phyloP scores from a whole-genome alignment of 2,888 invertebrate genomes.

The Campaea margaritaria region DNA sequence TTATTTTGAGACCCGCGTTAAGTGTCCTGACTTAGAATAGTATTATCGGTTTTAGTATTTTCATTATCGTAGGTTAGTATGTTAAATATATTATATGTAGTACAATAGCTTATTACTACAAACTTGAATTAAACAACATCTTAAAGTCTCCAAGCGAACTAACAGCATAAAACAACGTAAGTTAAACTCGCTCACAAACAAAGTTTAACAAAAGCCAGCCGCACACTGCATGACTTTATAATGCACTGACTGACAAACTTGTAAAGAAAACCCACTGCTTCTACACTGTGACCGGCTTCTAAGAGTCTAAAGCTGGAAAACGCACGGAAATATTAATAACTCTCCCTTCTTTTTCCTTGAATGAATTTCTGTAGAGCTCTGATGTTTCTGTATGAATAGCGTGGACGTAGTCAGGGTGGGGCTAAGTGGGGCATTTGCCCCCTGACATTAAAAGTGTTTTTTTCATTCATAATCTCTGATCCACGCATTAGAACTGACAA shows the following conservation, averaged over 20 bases:
- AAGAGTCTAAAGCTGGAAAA: slow-evolving; percentile 8
- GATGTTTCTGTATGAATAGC: slow-evolving; percentile 1
- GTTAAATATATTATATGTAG: too few species aligned
- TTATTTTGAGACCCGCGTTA: too few species aligned
- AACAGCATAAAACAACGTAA: too few species aligned
- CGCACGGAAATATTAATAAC: slow-evolving; percentile 14
- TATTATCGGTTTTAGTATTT: too few species aligned
- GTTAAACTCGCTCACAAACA: not conserved
- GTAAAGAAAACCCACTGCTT: slow-evolving; percentile 1
- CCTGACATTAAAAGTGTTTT: too few species aligned
- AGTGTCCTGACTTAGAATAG: too few species aligned
- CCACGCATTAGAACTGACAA: too few species aligned
- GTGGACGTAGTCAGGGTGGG: not conserved
- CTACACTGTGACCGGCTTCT: slow-evolving; percentile 12
- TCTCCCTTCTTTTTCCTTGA: slow-evolving; percentile 8
- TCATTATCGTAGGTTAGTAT: too few species aligned
- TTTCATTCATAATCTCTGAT: too few species aligned
- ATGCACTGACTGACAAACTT: not conserved
- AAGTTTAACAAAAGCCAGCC: not conserved
- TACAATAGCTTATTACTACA: too few species aligned
- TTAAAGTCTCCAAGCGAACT: too few species aligned
- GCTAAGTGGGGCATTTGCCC: not conserved
- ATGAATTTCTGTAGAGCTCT: slow-evolving; percentile 9
- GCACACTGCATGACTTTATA: not conserved
- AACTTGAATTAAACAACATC: too few species aligned